Conservation (phyloP, 2,888 invertebrate species). For the Macrophya alboannulata region DNA sequence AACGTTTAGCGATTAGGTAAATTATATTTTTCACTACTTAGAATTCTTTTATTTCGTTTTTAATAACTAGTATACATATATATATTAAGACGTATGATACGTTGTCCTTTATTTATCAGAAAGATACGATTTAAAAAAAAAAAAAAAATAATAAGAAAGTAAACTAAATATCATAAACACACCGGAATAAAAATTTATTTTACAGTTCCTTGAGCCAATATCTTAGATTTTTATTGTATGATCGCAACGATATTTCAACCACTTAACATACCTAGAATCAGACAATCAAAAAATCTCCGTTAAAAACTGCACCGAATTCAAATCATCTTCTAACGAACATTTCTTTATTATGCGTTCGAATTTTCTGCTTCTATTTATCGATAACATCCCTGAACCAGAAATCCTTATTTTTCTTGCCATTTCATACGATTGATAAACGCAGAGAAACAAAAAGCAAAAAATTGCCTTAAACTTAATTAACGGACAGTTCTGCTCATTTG, state of each 20-base stretch:
- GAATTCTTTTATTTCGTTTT: conserved; percentile 23
- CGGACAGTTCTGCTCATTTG: not conserved
- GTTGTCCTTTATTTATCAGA: conserved; percentile 11
- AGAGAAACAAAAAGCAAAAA: not conserved
- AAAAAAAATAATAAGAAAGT: conserved; percentile 10
- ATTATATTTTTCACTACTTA: conserved; percentile 56
- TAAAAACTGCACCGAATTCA: not conserved
- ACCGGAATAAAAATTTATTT: conserved; percentile 1
- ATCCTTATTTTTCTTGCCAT: not conserved
- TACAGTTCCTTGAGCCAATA: conserved; percentile 42
- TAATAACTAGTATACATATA: not conserved
- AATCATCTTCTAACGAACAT: not conserved
- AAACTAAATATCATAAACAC: not conserved
- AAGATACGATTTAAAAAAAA: not conserved
- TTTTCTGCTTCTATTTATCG: not conserved
- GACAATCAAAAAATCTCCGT: conserved; percentile 26
- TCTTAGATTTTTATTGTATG: not conserved
- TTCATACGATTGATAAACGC: not conserved
- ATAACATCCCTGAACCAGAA: not conserved
- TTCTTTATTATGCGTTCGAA: not conserved
- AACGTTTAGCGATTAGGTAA: conserved; percentile 47
- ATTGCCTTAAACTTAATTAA: not conserved
- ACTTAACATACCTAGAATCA: not conserved
- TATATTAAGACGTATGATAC: conserved; percentile 16
- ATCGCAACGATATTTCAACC: not conserved